phyloP scores from a whole-genome alignment of 2,888 invertebrate genomes.

The Agriopis leucophaearia region DNA sequence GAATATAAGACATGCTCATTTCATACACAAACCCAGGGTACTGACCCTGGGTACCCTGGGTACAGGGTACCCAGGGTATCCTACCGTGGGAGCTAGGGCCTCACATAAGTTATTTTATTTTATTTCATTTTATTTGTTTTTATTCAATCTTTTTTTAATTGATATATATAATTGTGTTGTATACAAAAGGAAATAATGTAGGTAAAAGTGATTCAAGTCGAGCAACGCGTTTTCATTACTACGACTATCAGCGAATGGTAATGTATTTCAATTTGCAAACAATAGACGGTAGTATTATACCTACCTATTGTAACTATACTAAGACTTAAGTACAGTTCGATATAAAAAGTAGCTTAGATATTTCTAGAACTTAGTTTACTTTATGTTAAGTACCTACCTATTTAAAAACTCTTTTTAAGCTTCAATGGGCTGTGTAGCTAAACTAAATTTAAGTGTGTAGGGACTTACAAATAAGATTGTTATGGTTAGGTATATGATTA shows the following conservation, averaged over 20 bases:
- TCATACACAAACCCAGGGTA: too few relatives aligned
- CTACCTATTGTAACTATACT: neutral
- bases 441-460: neutral
- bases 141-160: too few relatives aligned
- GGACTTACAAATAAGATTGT: neutral
- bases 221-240: neutral
- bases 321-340: neutral
- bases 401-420: conserved; percentile 9
- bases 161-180: too few relatives aligned
- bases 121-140: too few relatives aligned
- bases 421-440: conserved; percentile 25
- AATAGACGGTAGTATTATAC: neutral
- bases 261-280: neutral
- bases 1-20: neutral
- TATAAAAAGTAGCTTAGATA: neutral
- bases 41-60: too few relatives aligned
- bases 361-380: neutral
- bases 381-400: neutral
- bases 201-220: neutral
- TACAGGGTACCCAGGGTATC: too few relatives aligned
- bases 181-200: conserved; percentile 2
- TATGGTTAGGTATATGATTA: too few relatives aligned
- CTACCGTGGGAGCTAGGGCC: too few relatives aligned
- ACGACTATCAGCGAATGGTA: neutral
- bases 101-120: too few relatives aligned